Conservation (phyloP, 1,140 invertebrate genomes). For the Drosophila azteca region DNA sequence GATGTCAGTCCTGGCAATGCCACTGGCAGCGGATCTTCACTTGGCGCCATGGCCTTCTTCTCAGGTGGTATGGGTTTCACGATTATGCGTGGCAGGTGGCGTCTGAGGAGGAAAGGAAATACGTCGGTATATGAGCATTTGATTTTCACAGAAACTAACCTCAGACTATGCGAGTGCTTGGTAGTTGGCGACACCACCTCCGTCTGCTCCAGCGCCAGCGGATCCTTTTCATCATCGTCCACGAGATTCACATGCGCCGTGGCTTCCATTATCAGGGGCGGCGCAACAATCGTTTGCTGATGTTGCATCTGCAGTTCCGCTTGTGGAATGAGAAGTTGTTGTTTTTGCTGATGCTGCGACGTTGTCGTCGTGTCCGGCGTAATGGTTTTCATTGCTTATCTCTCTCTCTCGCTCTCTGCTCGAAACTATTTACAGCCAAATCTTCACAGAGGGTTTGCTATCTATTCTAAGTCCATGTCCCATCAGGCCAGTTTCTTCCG, state of each 20-base stretch:
- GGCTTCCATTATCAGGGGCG: conserved; percentile 69
- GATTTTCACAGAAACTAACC: too few relatives aligned
- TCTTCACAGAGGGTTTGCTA: not conserved
- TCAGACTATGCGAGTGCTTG: conserved; percentile 80
- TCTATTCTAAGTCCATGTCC: conserved; percentile 46
- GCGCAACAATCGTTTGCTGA: conserved; percentile 35
- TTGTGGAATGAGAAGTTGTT: conserved; percentile 42
- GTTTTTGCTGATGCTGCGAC: conserved; percentile 39
- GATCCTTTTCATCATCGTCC: conserved; percentile 81
- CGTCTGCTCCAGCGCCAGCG: conserved; percentile 70
- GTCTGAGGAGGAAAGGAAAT: conserved; percentile 38
- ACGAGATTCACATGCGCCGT: conserved; percentile 77
- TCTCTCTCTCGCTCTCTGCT: not conserved
- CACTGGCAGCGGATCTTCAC: conserved; percentile 44
- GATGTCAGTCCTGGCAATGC: conserved; percentile 25
- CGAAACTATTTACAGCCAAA: conserved; percentile 48
- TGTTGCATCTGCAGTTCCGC: conserved; percentile 11
- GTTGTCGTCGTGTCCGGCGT: conserved; percentile 63
- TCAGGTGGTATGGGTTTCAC: conserved; percentile 82
- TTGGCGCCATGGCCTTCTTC: conserved; percentile 65
- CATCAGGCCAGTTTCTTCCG: conserved; percentile 53
- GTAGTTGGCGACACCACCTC: conserved; percentile 50
- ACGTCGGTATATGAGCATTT: not conserved
- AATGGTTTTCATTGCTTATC: conserved; percentile 68
- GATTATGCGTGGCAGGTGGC: conserved; percentile 82